phyloP scores from a whole-genome alignment of 2,113 vertebrate species.

The Natator depressus region DNA sequence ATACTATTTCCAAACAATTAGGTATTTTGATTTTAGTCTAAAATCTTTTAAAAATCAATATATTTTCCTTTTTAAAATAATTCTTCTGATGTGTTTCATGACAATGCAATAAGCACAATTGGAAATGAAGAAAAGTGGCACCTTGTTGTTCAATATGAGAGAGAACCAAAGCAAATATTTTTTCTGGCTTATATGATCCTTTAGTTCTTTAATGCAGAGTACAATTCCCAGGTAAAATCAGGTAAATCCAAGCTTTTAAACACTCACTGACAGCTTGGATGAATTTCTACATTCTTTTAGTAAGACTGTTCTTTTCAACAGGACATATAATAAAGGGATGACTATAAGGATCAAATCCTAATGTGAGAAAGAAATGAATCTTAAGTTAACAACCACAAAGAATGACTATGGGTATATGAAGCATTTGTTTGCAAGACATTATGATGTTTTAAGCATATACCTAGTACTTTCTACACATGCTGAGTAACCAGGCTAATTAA shows the following conservation, averaged over 20 bases:
- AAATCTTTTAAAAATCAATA: neutral
- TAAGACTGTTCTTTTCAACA: neutral
- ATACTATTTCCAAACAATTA: neutral
- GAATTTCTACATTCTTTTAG: neutral
- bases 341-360: slow-evolving; percentile 54
- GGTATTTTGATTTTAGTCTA: neutral
- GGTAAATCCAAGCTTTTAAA: slow-evolving; percentile 41
- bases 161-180: slow-evolving; percentile 1
- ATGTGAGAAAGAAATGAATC: slow-evolving; percentile 63
- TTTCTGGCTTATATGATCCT: neutral
- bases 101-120: neutral
- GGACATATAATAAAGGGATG: slow-evolving; percentile 46
- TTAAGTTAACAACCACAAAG: slow-evolving; percentile 54
- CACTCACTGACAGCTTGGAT: neutral
- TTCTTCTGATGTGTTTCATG: neutral
- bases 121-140: neutral
- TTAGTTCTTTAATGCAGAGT: neutral
- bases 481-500: slow-evolving; percentile 88
- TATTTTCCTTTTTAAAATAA: neutral
- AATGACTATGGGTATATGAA: slow-evolving; percentile 70
- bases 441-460: slow-evolving; percentile 83
- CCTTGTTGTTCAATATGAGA: neutral
- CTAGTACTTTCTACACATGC: slow-evolving; percentile 85
- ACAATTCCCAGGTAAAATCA: slow-evolving; percentile 44
- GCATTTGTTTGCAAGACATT: slow-evolving; percentile 82